Evolutionary conservation across 2,888 invertebrate genomes (phyloP).

Genomic region (Habrosyne pyritoides): DNA sequence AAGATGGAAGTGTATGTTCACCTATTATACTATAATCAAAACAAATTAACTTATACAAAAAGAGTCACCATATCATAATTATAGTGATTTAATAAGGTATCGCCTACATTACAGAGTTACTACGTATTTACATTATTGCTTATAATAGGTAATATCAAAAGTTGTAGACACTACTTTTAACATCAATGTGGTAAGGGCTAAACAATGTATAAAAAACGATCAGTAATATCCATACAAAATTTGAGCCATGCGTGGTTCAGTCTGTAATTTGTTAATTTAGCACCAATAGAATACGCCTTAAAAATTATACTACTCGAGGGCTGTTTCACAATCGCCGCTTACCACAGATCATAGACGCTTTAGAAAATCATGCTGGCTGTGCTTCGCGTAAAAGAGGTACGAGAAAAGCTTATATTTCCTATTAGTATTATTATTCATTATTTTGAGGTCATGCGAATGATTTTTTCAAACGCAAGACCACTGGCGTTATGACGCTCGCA

Average conservation of each 20-base stretch:
- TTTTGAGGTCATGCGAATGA: too few species aligned
- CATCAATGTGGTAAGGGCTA: neutral
- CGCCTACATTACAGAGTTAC: neutral
- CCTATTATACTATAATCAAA: too few species aligned
- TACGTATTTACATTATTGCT: neutral
- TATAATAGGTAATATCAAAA: neutral
- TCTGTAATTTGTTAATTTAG: conserved; percentile 65
- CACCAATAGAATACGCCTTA: conserved; percentile 65
- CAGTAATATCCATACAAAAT: conserved; percentile 51
- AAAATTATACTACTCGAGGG: conserved; percentile 40
- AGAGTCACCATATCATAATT: neutral
- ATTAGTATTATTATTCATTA: too few species aligned
- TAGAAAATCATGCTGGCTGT: too few species aligned
- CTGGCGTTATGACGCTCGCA: too few species aligned
- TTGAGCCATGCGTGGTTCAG: conserved; percentile 70
- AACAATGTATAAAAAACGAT: conserved; percentile 24
- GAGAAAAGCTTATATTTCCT: too few species aligned
- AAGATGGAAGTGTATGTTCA: too few species aligned
- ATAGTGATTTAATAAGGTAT: neutral
- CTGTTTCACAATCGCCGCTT: neutral
- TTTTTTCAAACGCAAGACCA: too few species aligned
- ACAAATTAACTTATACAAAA: neutral
- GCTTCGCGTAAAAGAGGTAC: too few species aligned
- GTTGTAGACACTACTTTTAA: neutral
- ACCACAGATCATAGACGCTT: too few species aligned